Evolutionary conservation across 2,113 vertebrate genomes (phyloP).

Genomic region (Oophaga pumilio): DNA sequence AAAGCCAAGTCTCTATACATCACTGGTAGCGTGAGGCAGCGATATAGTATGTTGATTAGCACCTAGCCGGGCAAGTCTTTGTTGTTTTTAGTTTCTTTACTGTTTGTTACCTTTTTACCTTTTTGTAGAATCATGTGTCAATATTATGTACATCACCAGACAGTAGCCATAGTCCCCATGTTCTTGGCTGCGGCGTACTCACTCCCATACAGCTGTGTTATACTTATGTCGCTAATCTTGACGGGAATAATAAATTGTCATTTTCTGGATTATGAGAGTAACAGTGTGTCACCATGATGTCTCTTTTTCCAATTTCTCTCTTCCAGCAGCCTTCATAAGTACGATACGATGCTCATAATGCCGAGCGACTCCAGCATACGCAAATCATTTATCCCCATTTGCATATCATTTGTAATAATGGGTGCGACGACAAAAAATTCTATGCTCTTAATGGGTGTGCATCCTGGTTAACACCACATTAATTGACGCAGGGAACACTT

Average conservation of each 20-base stretch:
- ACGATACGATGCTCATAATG: constrained; percentile 7
- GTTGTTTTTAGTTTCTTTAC: too few species aligned
- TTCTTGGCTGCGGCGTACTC: neutral
- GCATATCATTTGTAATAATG: constrained; percentile 49
- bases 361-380: neutral
- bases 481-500: constrained; percentile 33
- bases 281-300: constrained; percentile 32
- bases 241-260: constrained; percentile 22
- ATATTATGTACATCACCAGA: neutral
- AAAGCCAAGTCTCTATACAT: too few species aligned
- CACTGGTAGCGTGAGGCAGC: too few species aligned
- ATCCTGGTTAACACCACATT: constrained; percentile 40
- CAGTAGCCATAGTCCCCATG: neutral
- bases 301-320: constrained; percentile 17
- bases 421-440: constrained; percentile 27
- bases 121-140: constrained; percentile 33
- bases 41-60: too few species aligned
- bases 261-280: constrained; percentile 35
- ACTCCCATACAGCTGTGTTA: constrained; percentile 47
- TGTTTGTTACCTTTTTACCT: neutral
- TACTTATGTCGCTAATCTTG: constrained; percentile 30
- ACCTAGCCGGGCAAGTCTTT: too few species aligned
- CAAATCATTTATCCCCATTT: constrained; percentile 41
- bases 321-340: constrained; percentile 30
- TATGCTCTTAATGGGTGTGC: constrained; percentile 35